Conservation (phyloP, 92 coral and sea anemone genomes). For the Isaurus tuberculatus region DNA sequence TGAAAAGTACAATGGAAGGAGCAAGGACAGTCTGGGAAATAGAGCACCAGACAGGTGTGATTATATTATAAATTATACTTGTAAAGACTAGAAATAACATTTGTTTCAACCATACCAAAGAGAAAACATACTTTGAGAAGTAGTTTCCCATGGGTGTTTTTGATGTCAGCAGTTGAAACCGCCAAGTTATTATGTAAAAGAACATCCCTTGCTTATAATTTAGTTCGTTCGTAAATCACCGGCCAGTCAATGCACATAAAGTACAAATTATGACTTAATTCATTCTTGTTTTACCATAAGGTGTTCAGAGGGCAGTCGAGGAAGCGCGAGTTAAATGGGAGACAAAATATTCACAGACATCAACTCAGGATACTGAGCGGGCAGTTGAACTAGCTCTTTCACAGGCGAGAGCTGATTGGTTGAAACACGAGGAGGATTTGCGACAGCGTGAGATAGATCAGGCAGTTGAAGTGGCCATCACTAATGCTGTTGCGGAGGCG, state of each 20-base stretch:
- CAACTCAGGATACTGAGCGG: constrained; percentile 70
- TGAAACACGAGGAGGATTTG: constrained; percentile 77
- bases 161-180: no score
- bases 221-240: not conserved
- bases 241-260: not conserved
- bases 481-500: constrained; percentile 94
- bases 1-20: constrained; percentile 65
- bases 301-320: constrained; percentile 45
- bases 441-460: constrained; percentile 81
- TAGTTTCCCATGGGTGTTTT: no score
- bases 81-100: no score
- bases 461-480: constrained; percentile 82
- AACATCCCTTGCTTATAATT: not conserved
- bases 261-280: not conserved
- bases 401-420: constrained; percentile 88
- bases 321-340: constrained; percentile 56
- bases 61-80: not conserved
- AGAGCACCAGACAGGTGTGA: constrained; percentile 45
- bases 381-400: constrained; percentile 81
- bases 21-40: constrained; percentile 74
- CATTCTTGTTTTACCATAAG: not conserved
- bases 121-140: no score
- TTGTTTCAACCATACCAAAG: no score
- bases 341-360: constrained; percentile 54
- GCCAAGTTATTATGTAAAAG: no score